A percentile compares a stretch with the other conserved stretches of the same genome.
phyloP scores from a whole-genome alignment of 2,113 vertebrate species.

The Vidua macroura region DNA sequence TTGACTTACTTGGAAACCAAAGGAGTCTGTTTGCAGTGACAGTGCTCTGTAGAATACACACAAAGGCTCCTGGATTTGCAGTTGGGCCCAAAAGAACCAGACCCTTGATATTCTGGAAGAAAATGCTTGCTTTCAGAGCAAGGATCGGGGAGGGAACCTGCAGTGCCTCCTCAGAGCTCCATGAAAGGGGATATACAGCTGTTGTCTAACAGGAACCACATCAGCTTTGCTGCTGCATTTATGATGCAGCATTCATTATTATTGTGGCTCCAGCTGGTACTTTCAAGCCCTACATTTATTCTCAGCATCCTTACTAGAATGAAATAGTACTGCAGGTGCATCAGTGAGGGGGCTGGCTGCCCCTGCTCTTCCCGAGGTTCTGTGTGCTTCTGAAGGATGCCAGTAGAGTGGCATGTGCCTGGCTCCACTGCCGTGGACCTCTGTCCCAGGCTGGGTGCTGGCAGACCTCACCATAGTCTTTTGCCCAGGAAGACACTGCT shows the following conservation, averaged over 20 bases:
- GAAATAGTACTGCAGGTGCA: not conserved
- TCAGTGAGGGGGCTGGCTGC: not conserved
- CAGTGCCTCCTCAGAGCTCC: not conserved
- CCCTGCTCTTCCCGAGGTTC: not conserved
- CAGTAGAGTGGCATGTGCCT: rapidly evolving
- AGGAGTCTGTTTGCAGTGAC: not conserved
- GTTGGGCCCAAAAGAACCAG: not conserved
- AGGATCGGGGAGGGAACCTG: not conserved
- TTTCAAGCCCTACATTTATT: not conserved
- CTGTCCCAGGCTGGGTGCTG: not conserved
- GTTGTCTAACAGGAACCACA: not conserved
- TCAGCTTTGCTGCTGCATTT: not conserved
- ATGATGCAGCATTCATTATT: not conserved
- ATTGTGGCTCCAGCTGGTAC: not conserved
- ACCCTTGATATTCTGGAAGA: not conserved
- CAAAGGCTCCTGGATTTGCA: not conserved
- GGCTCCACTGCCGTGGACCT: not conserved
- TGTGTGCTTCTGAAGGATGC: not conserved
- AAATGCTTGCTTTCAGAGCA: not conserved
- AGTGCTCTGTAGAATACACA: not conserved
- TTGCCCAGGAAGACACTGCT: not conserved
- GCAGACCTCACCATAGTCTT: not conserved
- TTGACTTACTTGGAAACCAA: not conserved
- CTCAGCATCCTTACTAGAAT: not conserved
- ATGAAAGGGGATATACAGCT: not conserved